Conservation (phyloP, 2,797 vertebrate species). For the Sebastes hubbsi region DNA sequence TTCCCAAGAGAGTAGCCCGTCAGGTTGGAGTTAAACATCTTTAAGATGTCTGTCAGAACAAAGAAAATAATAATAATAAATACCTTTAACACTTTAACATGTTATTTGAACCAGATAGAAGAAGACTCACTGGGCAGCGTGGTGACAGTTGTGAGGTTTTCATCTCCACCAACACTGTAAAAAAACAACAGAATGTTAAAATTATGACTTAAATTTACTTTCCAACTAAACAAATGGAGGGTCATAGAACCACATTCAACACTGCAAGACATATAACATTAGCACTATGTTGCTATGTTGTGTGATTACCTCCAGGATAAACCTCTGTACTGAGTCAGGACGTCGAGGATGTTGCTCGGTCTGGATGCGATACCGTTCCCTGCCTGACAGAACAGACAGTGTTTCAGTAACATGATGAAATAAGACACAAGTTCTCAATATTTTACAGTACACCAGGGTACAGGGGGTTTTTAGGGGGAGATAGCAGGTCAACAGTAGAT, state of each 20-base stretch:
- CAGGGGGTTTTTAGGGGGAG: too few species aligned
- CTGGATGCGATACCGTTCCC: slow-evolving; percentile 86
- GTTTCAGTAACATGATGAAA: not conserved
- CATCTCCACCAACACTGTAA: slow-evolving; percentile 83
- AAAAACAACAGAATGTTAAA: not conserved
- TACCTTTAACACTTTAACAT: not conserved
- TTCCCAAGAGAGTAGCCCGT: slow-evolving; percentile 83
- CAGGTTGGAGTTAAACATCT: slow-evolving; percentile 81
- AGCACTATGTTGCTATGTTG: not conserved
- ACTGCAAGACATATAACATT: not conserved
- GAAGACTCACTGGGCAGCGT: slow-evolving; percentile 91
- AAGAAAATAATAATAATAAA: not conserved
- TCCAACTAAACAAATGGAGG: not conserved
- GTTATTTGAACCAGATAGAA: not conserved
- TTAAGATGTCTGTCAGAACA: slow-evolving; percentile 86
- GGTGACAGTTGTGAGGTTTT: slow-evolving; percentile 83
- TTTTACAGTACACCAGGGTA: not conserved
- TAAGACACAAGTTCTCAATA: not conserved
- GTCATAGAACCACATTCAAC: not conserved
- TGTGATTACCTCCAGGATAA: slow-evolving; percentile 86
- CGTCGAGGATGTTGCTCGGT: slow-evolving; percentile 75
- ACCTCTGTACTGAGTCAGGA: slow-evolving; percentile 78
- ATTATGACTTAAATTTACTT: not conserved
- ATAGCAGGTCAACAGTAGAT: too few species aligned
- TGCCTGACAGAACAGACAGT: slow-evolving; percentile 79